Percentiles rank a stretch among this genome's conserved stretches.
Conservation (phyloP, 2,888 invertebrate species). For the Plebejus melissa region DNA sequence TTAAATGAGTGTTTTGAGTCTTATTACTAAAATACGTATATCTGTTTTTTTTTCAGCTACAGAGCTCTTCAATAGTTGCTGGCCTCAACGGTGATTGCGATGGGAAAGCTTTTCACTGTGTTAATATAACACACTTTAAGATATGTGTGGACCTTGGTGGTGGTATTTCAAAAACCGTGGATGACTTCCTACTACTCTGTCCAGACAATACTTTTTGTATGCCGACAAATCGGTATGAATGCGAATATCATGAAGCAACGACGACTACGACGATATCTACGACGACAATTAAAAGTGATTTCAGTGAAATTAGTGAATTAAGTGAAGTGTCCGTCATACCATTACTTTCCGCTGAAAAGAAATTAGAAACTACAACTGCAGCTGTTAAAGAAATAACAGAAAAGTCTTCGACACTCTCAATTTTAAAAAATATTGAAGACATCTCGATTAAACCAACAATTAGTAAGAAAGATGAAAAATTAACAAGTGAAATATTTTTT, state of each 20-base stretch:
- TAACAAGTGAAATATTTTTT: not conserved
- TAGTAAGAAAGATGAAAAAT: not conserved
- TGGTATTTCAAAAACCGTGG: slow-evolving; percentile 61
- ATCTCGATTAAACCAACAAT: not conserved
- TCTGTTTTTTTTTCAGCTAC: slow-evolving; percentile 15
- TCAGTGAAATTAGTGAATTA: not conserved
- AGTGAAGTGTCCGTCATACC: slow-evolving; percentile 17
- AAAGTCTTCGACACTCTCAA: not conserved
- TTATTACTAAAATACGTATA: not conserved
- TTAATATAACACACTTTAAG: slow-evolving; percentile 69
- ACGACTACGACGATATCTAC: slow-evolving; percentile 38
- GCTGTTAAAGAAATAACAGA: not conserved
- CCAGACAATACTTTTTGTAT: slow-evolving; percentile 59
- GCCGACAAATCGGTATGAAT: slow-evolving; percentile 57
- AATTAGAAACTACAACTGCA: not conserved
- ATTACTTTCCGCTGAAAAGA: not conserved
- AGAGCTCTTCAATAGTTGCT: slow-evolving; percentile 37
- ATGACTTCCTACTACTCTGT: slow-evolving; percentile 60
- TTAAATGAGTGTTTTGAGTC: not conserved
- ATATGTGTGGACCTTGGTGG: slow-evolving; percentile 71
- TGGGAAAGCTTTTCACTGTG: slow-evolving; percentile 69
- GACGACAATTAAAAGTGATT: not conserved
- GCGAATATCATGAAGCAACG: slow-evolving; percentile 51
- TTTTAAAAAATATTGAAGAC: not conserved
- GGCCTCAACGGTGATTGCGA: slow-evolving; percentile 60